A percentile compares a stretch with the other conserved stretches of the same genome.
These are phyloP conservation scores for Champsocephalus esox DNA, from an alignment of 2,797 vertebrate species.

Conservation along the genomic window DNA sequence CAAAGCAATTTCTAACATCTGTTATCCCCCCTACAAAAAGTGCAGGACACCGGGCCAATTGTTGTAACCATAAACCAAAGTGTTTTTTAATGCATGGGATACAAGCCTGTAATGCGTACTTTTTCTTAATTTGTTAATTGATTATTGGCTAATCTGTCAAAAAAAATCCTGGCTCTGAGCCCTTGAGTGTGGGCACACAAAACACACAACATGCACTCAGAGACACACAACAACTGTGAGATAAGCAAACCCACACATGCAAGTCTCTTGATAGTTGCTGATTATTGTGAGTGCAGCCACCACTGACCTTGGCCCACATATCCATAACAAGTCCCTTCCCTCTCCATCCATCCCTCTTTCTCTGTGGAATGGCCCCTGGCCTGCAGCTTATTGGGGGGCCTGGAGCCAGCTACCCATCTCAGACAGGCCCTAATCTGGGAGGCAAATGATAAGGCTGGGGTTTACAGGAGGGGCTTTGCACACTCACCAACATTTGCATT, in stretches of 20 bases:
- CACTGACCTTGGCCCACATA: constrained; percentile 76
- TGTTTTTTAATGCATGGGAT: constrained; percentile 52
- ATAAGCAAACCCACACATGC: constrained; percentile 55
- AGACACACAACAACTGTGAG: constrained; percentile 42
- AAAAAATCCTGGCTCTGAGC: constrained; percentile 55
- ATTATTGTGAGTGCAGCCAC: constrained; percentile 67
- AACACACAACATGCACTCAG: constrained; percentile 20
- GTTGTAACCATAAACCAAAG: constrained; percentile 47
- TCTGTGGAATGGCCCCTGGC: constrained; percentile 76
- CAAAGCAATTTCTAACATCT: constrained; percentile 81
- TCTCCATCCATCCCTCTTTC: constrained; percentile 46
- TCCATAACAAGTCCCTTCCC: constrained; percentile 36
- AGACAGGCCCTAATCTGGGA: constrained; percentile 83
- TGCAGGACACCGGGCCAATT: constrained; percentile 50
- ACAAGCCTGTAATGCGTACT: constrained; percentile 52
- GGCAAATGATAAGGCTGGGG: constrained; percentile 83
- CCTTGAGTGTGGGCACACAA: constrained; percentile 12
- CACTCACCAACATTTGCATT: constrained; percentile 84
- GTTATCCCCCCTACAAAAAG: constrained; percentile 57
- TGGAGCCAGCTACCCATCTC: constrained; percentile 78
- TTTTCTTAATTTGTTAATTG: constrained; percentile 74
- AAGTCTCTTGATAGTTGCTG: constrained; percentile 67
- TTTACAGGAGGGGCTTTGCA: constrained; percentile 83
- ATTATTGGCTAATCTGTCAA: constrained; percentile 66
- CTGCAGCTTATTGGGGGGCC: constrained; percentile 76